phyloP scores from a whole-genome alignment of 2,888 invertebrate species.

The Meiosimyza decipiens region DNA sequence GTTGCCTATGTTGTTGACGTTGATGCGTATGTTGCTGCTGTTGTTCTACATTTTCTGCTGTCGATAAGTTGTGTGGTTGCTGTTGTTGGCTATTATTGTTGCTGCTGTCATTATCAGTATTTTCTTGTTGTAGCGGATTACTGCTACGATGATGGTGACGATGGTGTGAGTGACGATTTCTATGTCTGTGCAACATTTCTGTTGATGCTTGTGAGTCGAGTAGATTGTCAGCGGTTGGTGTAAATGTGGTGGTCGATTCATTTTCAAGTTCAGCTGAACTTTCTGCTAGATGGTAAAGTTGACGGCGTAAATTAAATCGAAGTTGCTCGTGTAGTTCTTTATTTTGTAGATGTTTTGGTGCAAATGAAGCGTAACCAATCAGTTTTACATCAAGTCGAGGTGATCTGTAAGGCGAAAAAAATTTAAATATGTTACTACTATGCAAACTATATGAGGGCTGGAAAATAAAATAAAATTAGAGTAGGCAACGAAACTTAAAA shows the following conservation, averaged over 20 bases:
- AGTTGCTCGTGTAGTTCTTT: slow-evolving; percentile 49
- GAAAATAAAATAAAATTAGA: not conserved
- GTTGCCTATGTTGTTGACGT: slow-evolving; percentile 36
- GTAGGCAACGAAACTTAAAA: no score
- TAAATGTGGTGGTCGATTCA: slow-evolving; percentile 53
- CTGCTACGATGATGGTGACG: slow-evolving; percentile 36
- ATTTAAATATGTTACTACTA: not conserved
- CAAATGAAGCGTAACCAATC: slow-evolving; percentile 54
- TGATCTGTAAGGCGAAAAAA: slow-evolving; percentile 49
- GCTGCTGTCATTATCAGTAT: slow-evolving; percentile 34
- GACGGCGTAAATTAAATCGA: slow-evolving; percentile 50
- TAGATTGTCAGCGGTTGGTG: slow-evolving; percentile 59
- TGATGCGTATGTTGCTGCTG: slow-evolving; percentile 36
- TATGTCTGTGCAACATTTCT: slow-evolving; percentile 46
- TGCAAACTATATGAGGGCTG: not conserved
- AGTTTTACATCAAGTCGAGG: slow-evolving; percentile 63
- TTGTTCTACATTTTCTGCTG: slow-evolving; percentile 7
- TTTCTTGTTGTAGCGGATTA: slow-evolving; percentile 40
- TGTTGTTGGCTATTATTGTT: slow-evolving; percentile 39
- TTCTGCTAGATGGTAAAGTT: slow-evolving; percentile 49
- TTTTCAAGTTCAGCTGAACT: slow-evolving; percentile 41
- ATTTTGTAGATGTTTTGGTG: slow-evolving; percentile 47
- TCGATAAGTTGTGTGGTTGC: no score
- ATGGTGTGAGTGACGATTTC: slow-evolving; percentile 46
- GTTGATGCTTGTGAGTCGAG: slow-evolving; percentile 50